Percentiles rank a stretch among this genome's conserved stretches.
Conservation (phyloP, 2,797 vertebrate species). For the Limosa lapponica region DNA sequence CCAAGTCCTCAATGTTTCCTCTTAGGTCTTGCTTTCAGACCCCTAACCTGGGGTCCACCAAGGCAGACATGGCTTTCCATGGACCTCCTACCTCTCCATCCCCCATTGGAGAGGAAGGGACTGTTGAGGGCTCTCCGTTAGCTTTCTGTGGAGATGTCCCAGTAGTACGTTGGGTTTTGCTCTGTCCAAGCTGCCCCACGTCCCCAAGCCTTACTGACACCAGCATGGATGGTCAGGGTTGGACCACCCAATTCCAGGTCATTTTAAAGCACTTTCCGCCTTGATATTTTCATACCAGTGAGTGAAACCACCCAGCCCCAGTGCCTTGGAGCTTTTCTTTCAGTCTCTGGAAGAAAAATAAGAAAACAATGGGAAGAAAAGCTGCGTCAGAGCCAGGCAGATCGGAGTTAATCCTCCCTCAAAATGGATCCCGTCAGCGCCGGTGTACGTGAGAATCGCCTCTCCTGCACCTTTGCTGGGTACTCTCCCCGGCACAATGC, state of each 20-base stretch:
- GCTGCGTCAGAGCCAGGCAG: conserved; percentile 45
- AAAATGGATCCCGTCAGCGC: conserved; percentile 7
- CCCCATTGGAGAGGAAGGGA: fast-evolving
- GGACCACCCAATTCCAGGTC: fast-evolving
- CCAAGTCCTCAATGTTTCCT: fast-evolving
- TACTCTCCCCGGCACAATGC: conserved; percentile 70
- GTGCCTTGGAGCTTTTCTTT: fast-evolving
- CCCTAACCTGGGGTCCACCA: fast-evolving
- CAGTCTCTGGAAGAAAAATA: neutral
- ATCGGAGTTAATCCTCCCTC: neutral
- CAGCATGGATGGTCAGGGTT: fast-evolving
- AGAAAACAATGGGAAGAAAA: neutral
- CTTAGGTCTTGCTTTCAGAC: neutral
- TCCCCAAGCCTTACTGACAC: neutral
- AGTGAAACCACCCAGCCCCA: neutral
- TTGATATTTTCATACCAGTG: fast-evolving
- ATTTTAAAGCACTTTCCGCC: neutral
- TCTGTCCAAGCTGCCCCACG: neutral
- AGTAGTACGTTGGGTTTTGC: neutral
- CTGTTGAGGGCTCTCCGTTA: fast-evolving
- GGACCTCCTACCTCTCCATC: neutral
- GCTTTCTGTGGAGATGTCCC: neutral
- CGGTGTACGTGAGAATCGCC: neutral
- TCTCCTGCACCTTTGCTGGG: conserved; percentile 53
- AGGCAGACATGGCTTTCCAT: neutral